phyloP scores from a whole-genome alignment of 2,888 invertebrate species.

The Gibbula magus region DNA sequence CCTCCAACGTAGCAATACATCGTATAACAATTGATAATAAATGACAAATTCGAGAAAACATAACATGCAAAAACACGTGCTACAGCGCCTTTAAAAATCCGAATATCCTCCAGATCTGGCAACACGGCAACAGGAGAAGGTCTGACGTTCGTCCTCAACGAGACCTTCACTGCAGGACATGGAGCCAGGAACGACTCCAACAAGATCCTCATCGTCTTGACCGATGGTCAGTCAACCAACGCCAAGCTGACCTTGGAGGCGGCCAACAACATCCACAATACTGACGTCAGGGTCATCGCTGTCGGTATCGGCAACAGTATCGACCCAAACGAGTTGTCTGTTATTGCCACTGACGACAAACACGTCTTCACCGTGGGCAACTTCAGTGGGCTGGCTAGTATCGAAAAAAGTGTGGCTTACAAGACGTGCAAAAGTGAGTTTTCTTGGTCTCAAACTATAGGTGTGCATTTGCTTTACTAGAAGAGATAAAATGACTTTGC shows the following conservation, averaged over 20 bases:
- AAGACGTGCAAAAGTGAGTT: not conserved
- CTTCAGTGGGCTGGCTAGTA: conserved; percentile 29
- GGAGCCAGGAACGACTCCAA: conserved; percentile 10
- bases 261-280: not conserved
- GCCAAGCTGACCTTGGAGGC: not conserved
- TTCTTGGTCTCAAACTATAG: too few species aligned
- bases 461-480: too few species aligned
- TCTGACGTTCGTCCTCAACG: not conserved
- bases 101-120: not conserved
- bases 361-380: conserved; percentile 50
- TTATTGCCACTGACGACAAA: conserved; percentile 45
- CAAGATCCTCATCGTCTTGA: not conserved
- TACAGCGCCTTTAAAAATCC: too few species aligned
- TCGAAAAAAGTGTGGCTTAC: not conserved
- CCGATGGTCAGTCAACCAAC: not conserved
- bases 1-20: too few species aligned
- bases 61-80: too few species aligned
- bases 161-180: conserved; percentile 1
- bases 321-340: conserved; percentile 40
- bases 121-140: not conserved
- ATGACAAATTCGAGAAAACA: too few species aligned
- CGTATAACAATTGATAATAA: too few species aligned
- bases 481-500: too few species aligned
- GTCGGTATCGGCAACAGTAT: conserved; percentile 28
- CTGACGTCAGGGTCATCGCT: not conserved